Conservation (phyloP, 2,113 vertebrate species). For the Colius striatus region DNA sequence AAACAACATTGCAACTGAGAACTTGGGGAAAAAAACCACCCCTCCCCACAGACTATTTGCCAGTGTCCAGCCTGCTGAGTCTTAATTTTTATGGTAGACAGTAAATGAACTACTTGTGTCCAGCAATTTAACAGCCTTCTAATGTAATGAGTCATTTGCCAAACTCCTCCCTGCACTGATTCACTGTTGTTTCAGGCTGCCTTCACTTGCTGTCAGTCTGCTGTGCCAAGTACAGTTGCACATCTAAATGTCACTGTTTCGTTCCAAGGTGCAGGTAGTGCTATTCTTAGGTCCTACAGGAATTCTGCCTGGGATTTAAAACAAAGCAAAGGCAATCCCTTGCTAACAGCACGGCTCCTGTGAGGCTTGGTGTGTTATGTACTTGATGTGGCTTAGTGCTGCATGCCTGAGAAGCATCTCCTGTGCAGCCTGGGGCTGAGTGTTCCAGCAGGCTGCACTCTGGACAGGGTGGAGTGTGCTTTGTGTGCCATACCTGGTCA, state of each 20-base stretch:
- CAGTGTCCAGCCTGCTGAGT: background rate
- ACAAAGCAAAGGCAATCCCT: background rate
- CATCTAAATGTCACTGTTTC: background rate
- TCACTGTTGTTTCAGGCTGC: background rate
- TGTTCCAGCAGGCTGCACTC: accelerated
- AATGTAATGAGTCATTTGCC: background rate
- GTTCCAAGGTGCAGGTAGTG: background rate
- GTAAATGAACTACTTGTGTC: background rate
- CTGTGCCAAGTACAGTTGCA: accelerated
- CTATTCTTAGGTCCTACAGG: background rate
- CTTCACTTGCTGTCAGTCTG: background rate
- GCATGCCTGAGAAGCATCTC: background rate
- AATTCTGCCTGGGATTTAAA: background rate
- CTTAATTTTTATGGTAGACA: background rate
- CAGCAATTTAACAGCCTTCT: background rate
- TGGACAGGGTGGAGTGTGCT: background rate
- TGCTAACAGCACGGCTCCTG: accelerated
- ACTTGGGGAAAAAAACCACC: background rate
- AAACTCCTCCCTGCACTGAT: constrained; percentile 43
- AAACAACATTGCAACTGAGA: background rate
- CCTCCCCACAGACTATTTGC: background rate
- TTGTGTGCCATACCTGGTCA: background rate
- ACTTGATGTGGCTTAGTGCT: accelerated
- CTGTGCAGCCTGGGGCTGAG: accelerated
- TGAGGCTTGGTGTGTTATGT: accelerated